Base-by-base conservation (phyloP, 2,113 vertebrate genomes). In the Petaurus breviceps region DNA sequence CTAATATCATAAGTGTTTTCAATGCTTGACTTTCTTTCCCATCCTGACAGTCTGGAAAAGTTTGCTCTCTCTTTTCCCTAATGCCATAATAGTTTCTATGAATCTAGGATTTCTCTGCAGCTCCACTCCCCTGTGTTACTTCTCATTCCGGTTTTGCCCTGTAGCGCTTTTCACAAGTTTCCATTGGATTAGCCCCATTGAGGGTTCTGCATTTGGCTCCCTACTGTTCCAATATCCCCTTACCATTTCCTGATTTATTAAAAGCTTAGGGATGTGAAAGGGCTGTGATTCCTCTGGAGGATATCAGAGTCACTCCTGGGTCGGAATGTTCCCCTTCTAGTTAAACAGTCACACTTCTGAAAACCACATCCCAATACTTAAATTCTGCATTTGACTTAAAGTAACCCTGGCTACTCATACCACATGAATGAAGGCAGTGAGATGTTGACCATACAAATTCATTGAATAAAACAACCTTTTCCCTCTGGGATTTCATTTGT, bases 231-330 rank as follows among this genome's bases (percentile, higher is more conserved):
- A 90, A 50, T 43, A 90, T 16, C 25, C 90, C 37, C n/a, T 90
- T 90, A 49, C 90, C 47, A 90, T 90, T 90, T 90, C 47, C 90
- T 90, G 90, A 90, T 12, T 90, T 90, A 47, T 49, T 90, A 90
- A 50, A 90, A 90, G 47, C 90, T 50, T 90, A 24, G 28, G 90
- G 47, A 90, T 90, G 49, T 47, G 90, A 51, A 90, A 90, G 90
- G 16, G 28, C 9, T 90, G 0, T 90, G 90, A 90, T 90, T 90
- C 43, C 90, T 90, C 90, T 90, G 25, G 90, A 90, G 90, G 9
- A 90, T 90, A 90, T 47, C 90, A 51, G 26, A 90, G 47, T 90
- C 90, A 50, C 47, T 90, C 49, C 25, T 50, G 26, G 90, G 90
- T 90, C 47, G 28, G 90, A 90, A 90, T 90, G 90, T 90, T 90